A percentile compares a stretch with the other conserved stretches of the same genome.
These are phyloP conservation scores for Drosophila simulans DNA, from an alignment of 1,140 invertebrate species.

Conservation along the genomic window DNA sequence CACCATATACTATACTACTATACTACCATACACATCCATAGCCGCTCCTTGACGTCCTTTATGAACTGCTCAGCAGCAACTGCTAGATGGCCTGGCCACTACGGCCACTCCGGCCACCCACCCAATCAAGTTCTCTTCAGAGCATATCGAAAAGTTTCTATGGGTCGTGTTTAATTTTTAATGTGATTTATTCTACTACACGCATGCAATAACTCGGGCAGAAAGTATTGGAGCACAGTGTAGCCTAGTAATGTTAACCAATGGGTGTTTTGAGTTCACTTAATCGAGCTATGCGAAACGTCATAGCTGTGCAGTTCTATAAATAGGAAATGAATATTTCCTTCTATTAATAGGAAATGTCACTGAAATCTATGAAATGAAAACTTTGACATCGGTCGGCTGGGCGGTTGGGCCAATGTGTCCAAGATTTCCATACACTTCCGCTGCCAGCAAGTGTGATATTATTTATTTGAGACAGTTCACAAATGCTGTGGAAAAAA, in stretches of 20 bases:
- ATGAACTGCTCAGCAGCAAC: background rate
- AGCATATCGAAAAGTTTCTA: slow-evolving; percentile 35
- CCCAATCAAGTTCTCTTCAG: slow-evolving; percentile 23
- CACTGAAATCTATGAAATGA: background rate
- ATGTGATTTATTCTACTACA: slow-evolving; percentile 76
- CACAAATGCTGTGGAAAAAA: background rate
- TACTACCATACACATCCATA: too few relatives aligned
- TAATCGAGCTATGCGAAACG: background rate
- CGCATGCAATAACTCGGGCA: slow-evolving; percentile 34
- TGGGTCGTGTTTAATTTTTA: slow-evolving; percentile 74
- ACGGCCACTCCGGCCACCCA: background rate
- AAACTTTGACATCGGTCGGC: slow-evolving; percentile 16
- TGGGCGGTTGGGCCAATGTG: slow-evolving; percentile 1
- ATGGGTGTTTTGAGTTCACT: background rate
- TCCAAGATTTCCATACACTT: slow-evolving; percentile 3
- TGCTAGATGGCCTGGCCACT: background rate
- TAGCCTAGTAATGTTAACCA: background rate
- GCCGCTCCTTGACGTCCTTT: background rate
- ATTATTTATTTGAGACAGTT: background rate
- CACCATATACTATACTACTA: background rate
- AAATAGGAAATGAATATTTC: slow-evolving; percentile 22
- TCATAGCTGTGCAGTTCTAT: slow-evolving; percentile 4
- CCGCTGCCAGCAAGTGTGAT: background rate
- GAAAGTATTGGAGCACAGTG: background rate
- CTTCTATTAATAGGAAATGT: slow-evolving; percentile 20